phyloP scores from a whole-genome alignment of 2,888 invertebrate genomes.

The Belgica antarctica region DNA sequence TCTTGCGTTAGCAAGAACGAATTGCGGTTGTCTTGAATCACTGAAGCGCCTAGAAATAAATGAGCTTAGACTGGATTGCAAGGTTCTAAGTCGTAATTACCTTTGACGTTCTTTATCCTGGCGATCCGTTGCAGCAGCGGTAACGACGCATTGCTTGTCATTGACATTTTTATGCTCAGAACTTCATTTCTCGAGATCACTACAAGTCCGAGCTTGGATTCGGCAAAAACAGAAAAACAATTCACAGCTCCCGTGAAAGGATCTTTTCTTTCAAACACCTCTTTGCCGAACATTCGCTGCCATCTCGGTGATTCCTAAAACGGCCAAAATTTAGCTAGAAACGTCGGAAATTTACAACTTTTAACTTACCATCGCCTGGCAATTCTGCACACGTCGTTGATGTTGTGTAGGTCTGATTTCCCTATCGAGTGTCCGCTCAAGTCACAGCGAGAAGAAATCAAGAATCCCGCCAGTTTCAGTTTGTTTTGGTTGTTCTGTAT shows the following conservation, averaged over 20 bases:
- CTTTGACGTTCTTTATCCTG: not conserved
- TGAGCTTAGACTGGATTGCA: not conserved
- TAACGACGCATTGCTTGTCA: too few species aligned
- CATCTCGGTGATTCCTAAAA: not conserved
- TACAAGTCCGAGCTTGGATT: constrained; percentile 1
- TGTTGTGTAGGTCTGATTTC: too few species aligned
- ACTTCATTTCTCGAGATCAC: not conserved
- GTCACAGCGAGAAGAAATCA: too few species aligned
- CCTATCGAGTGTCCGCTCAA: too few species aligned
- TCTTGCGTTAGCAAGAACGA: not conserved
- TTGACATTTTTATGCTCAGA: not conserved
- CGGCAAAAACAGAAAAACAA: not conserved
- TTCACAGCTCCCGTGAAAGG: not conserved
- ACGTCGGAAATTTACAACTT: too few species aligned
- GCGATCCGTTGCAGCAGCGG: too few species aligned
- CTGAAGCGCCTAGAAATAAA: not conserved
- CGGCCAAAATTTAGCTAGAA: too few species aligned
- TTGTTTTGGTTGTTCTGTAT: too few species aligned
- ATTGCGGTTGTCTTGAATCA: not conserved
- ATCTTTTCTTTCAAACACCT: not conserved
- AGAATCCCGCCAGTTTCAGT: too few species aligned
- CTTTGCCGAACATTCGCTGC: too few species aligned
- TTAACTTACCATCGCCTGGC: too few species aligned
- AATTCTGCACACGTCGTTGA: too few species aligned
- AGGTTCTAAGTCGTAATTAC: not conserved